Base-by-base conservation (phyloP, 2,888 invertebrate species). In the Isoperla grammatica region DNA sequence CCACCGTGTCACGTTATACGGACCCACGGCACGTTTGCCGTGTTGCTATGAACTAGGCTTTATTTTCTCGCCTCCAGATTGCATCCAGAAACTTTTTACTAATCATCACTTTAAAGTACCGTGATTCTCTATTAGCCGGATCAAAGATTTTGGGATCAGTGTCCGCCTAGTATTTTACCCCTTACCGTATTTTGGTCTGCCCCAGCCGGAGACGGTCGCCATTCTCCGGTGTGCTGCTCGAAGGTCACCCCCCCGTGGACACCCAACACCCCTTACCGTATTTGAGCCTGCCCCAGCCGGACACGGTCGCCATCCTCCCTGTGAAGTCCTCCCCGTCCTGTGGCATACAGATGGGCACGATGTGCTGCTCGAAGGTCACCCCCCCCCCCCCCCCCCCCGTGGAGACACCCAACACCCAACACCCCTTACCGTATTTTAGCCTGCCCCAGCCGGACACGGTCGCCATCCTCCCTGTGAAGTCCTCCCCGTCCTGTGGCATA, bases 371-470 rank as follows among this genome's bases (percentile, higher is more conserved):
- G 70, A 87, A 93, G 64, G 85, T 83, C 8, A 95, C 82, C 0
- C n/a, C n/a, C n/a, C n/a, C n/a, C n/a, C n/a, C n/a, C n/a, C n/a
- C n/a, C n/a, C n/a, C n/a, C n/a, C n/a, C n/a, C n/a, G n/a, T n/a
- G n/a, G n/a, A n/a, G n/a, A n/a, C n/a, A n/a, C n/a, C n/a, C n/a
- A n/a, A n/a, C n/a, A n/a, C n/a, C n/a, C n/a, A n/a, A n/a, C n/a
- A n/a, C n/a, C 50, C 69, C 76, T 71, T 67, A 81, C 90, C 90
- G 70, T 94, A 94, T 74, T 90, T 91, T 42, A 94, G 81, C 13
- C 94, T 82, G 0, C 95, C 95, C 94, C 94, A 95, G 1, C 95
- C 95, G 0, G 93, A 92, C 2, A 95, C 94, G 0, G 89, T 90
- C 0, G 92, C 95, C 81, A 90, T 85, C 60, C 88, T 81, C 0